Conservation (phyloP, 2,888 invertebrate genomes). For the Clanis bilineata region DNA sequence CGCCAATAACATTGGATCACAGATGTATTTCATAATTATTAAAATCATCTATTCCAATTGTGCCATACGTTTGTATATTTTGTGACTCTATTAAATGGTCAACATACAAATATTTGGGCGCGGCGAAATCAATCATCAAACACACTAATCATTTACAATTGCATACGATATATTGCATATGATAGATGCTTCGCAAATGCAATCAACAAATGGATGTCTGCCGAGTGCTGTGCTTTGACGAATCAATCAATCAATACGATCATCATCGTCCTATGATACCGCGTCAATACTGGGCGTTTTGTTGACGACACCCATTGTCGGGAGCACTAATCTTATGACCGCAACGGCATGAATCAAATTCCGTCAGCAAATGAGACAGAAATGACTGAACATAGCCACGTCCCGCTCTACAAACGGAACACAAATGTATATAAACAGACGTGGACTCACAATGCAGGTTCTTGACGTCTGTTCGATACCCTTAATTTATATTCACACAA, state of each 20-base stretch:
- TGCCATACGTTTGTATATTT: not conserved
- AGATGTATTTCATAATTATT: not conserved
- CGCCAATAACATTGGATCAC: not conserved
- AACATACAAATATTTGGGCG: not conserved
- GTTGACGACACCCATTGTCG: constrained; percentile 13
- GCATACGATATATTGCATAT: too few species aligned
- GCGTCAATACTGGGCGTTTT: constrained; percentile 8
- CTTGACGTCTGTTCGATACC: constrained; percentile 45
- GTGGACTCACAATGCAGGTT: constrained; percentile 29
- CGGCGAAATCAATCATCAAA: not conserved
- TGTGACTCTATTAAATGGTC: not conserved
- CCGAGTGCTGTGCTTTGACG: not conserved
- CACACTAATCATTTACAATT: constrained; percentile 1
- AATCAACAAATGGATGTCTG: constrained; percentile 7
- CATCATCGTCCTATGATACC: not conserved
- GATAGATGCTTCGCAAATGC: constrained; percentile 6
- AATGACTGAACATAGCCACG: constrained; percentile 25
- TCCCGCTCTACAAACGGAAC: constrained; percentile 33
- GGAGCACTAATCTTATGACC: constrained; percentile 12
- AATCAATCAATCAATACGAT: constrained; percentile 8
- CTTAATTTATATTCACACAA: constrained; percentile 62
- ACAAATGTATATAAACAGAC: constrained; percentile 34
- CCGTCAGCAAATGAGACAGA: constrained; percentile 22
- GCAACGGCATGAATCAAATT: constrained; percentile 21
- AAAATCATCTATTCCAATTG: too few species aligned